Conservation (phyloP, 2,797 vertebrate species). For the Sciurus carolinensis region DNA sequence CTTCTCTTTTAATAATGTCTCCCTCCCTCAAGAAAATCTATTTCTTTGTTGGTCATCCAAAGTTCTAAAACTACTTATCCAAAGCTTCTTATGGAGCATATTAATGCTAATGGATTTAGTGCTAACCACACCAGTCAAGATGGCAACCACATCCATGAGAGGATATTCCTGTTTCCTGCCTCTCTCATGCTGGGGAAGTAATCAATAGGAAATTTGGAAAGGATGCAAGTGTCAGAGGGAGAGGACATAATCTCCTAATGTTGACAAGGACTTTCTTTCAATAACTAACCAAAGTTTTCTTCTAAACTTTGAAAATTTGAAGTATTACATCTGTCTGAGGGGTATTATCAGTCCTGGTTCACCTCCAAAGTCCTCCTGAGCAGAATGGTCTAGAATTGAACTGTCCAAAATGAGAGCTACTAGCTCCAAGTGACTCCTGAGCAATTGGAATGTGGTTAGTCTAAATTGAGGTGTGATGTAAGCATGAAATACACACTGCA, state of each 20-base stretch:
- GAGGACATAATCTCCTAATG: conserved; percentile 52
- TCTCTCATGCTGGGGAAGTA: conserved; percentile 67
- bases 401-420: background rate
- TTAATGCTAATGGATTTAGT: conserved; percentile 83
- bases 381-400: background rate
- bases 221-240: conserved; percentile 37
- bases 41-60: conserved; percentile 83
- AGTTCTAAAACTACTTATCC: conserved; percentile 84
- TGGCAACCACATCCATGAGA: conserved; percentile 81
- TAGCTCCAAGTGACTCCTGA: background rate
- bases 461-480: background rate
- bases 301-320: conserved; percentile 56
- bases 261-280: conserved; percentile 62
- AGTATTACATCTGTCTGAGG: background rate
- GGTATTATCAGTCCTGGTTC: background rate
- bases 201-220: conserved; percentile 81
- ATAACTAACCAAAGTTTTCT: conserved; percentile 14
- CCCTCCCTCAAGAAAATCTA: conserved; percentile 75
- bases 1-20: conserved; percentile 62
- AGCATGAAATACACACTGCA: background rate
- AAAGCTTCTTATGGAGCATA: conserved; percentile 79
- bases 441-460: background rate
- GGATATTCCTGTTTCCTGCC: conserved; percentile 78
- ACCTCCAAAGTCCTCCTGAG: background rate
- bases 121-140: conserved; percentile 82